phyloP scores from a whole-genome alignment of 2,888 invertebrate genomes.

The Amblyteles armatorius region DNA sequence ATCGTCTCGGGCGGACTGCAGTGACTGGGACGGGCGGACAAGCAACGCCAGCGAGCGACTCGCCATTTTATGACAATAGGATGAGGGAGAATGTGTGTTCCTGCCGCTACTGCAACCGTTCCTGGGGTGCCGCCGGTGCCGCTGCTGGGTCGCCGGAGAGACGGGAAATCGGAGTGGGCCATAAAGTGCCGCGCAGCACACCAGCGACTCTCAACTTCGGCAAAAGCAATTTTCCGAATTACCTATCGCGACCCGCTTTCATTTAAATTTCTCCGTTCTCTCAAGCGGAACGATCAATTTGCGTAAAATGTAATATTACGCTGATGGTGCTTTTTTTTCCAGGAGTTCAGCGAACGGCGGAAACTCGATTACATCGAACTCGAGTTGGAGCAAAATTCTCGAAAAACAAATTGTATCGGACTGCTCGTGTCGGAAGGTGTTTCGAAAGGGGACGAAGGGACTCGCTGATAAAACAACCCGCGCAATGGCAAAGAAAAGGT shows the following conservation, averaged over 20 bases:
- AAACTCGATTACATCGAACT: background rate
- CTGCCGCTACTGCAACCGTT: constrained; percentile 13
- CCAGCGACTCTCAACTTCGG: constrained; percentile 63
- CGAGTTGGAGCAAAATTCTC: too few species aligned
- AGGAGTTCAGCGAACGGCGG: background rate
- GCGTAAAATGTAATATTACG: background rate
- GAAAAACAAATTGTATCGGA: too few species aligned
- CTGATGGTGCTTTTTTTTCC: background rate
- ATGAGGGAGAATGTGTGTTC: constrained; percentile 39
- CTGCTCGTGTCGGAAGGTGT: background rate
- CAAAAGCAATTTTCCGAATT: constrained; percentile 58
- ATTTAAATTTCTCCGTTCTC: constrained; percentile 43
- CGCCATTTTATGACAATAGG: constrained; percentile 59
- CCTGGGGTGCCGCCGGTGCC: constrained; percentile 4
- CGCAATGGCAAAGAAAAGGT: background rate
- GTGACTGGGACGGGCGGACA: background rate
- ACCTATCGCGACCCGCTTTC: constrained; percentile 26
- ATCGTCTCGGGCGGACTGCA: constrained; percentile 23
- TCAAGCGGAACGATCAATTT: background rate
- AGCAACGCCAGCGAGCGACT: constrained; percentile 16
- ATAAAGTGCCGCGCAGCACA: constrained; percentile 47
- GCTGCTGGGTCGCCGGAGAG: constrained; percentile 23
- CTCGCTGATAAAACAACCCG: background rate
- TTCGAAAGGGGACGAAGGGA: background rate
- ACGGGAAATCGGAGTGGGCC: constrained; percentile 63